Base-by-base conservation (phyloP, 2,888 invertebrate genomes). In the Temnothorax unifasciatus region DNA sequence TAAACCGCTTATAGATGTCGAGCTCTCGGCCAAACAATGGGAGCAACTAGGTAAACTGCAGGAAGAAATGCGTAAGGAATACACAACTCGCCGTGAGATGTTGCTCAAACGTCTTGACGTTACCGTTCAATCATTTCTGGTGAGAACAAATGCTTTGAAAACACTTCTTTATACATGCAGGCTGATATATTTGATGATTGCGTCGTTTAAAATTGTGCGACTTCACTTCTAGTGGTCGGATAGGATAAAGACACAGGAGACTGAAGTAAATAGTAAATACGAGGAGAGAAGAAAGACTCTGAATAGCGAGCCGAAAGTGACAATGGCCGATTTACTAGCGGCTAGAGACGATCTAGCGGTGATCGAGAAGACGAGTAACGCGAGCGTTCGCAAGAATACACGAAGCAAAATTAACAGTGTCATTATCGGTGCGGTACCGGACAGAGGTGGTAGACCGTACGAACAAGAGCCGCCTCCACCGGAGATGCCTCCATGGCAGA, bases 401-500 rank as follows among this genome's bases (percentile, higher is more conserved):
- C 96, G 96, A 92, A 97, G 97, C 77, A 96, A 97, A 79, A 96
- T 99, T 47, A 99, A 99, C 92, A 97, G 97, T 95, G 97, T 99
- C 85, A 96, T 98, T 50, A 99, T 99, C 94, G 99, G 99, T 85
- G 95, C 95, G 95, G 99, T 99, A 0, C 99, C 99, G 0, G 99
- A 99, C 95, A 96, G 99, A 91, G 99, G 99, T 29, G 99, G 99
- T 1, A 96, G 99, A 74, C 97, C 99, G 0, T 96, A 97, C 90
- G 99, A 99, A 92, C 97, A 98, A 91, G 98, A 98, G 86, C 97
- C 98, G 0, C 99, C 99, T 0, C 98, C 99, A 0, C 99, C 99
- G 0, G 99, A 99, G 95, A 99, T 99, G 99, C 99, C 99, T 0
- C 97, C 98, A 0, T 99, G 99, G 98, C 97, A 97, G 92, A 98